Conservation (phyloP, 1,140 invertebrate genomes). For the Cryptotermes secundus region DNA sequence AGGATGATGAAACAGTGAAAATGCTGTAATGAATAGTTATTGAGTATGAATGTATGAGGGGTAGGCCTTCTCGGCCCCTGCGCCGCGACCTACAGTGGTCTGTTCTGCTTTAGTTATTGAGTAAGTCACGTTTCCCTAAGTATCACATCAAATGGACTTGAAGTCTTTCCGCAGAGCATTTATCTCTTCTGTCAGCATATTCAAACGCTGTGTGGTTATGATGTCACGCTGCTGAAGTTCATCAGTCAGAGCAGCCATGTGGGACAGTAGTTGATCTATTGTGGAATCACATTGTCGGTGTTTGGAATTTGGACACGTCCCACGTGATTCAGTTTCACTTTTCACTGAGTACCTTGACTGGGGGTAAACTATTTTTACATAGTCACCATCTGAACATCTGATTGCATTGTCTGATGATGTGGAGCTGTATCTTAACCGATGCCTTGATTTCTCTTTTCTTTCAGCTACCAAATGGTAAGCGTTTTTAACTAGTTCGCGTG, state of each 20-base stretch:
- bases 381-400: neutral
- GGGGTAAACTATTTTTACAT: neutral
- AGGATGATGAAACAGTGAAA: too few species aligned
- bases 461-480: slow-evolving; percentile 71
- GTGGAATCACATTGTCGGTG: neutral
- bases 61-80: too few species aligned
- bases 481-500: slow-evolving; percentile 67
- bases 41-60: too few species aligned
- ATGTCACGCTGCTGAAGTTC: slow-evolving; percentile 21
- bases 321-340: neutral
- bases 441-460: slow-evolving; percentile 40
- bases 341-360: neutral
- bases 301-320: neutral
- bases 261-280: neutral
- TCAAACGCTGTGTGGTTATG: neutral
- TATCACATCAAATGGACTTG: neutral
- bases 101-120: too few species aligned
- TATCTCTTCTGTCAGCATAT: neutral
- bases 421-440: neutral
- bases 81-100: too few species aligned
- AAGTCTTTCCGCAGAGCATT: neutral
- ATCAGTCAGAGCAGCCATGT: neutral
- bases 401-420: neutral
- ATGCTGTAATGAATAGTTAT: too few species aligned
- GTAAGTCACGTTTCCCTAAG: too few species aligned